phyloP scores from a whole-genome alignment of 2,113 vertebrate genomes.

The Micronycteris hirsuta region DNA sequence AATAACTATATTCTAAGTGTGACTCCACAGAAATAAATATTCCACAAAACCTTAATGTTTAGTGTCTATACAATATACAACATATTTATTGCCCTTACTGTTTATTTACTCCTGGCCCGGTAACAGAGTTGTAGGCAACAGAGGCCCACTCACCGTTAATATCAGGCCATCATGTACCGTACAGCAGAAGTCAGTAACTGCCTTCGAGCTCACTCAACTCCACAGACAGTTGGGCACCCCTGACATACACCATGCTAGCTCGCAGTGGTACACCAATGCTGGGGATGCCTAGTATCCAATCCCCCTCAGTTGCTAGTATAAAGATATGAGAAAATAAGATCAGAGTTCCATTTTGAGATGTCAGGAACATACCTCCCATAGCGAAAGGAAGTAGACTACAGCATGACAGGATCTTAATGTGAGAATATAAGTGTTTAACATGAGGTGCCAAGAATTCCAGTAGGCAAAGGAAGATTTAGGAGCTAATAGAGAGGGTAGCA shows the following conservation, averaged over 20 bases:
- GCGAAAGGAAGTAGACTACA: not conserved
- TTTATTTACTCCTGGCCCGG: not conserved
- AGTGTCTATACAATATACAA: not conserved
- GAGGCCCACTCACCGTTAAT: not conserved
- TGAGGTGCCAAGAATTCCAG: not conserved
- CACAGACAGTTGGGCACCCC: not conserved
- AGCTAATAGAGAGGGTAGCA: not conserved
- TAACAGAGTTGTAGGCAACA: not conserved
- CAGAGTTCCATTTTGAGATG: not conserved
- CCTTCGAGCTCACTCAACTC: not conserved
- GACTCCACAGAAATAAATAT: not conserved
- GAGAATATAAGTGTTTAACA: not conserved
- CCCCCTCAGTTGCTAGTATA: not conserved
- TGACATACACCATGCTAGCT: not conserved
- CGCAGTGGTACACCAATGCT: not conserved
- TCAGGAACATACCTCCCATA: not conserved
- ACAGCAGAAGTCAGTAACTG: not conserved
- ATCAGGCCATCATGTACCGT: not conserved
- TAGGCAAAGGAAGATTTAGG: not conserved
- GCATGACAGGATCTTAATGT: not conserved
- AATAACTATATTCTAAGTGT: not conserved
- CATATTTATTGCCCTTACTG: not conserved
- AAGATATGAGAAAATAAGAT: not conserved
- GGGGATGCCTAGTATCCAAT: not conserved
- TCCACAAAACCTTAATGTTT: not conserved